These are phyloP conservation scores for Macropodus opercularis DNA, from an alignment of 2,797 vertebrate species.

Conservation along the genomic window DNA sequence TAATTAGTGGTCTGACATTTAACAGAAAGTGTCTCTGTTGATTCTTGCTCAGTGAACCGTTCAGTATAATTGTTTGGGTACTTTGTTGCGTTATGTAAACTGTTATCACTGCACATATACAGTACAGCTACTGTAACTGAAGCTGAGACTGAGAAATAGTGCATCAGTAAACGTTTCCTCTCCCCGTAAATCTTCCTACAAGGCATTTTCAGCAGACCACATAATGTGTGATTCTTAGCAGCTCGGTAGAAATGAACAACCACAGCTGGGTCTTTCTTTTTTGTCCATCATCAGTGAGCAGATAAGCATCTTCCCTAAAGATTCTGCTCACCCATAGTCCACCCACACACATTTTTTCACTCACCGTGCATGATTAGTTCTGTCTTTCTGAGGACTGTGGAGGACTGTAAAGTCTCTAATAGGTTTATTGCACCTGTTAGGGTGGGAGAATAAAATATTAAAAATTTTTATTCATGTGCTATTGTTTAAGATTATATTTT, in stretches of 20 bases:
- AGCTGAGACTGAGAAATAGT: neutral
- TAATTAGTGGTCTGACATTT: conserved; percentile 44
- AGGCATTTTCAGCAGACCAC: neutral
- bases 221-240: neutral
- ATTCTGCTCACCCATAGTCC: neutral
- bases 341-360: conserved; percentile 20
- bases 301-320: neutral
- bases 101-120: neutral
- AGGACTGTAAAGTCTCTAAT: neutral
- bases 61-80: neutral
- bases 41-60: conserved; percentile 5
- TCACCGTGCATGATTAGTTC: conserved; percentile 7
- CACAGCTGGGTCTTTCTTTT: conserved; percentile 1
- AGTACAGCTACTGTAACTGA: neutral
- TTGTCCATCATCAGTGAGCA: neutral
- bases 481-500: no score
- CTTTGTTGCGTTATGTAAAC: neutral
- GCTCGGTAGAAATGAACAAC: neutral
- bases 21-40: conserved; percentile 10
- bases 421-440: neutral
- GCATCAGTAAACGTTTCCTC: neutral
- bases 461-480: neutral
- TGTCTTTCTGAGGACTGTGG: conserved; percentile 1
- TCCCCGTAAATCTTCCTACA: neutral
- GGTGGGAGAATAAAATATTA: neutral